These are phyloP conservation scores for Perdita meconis DNA, from an alignment of 2,888 invertebrate species.

Conservation along the genomic window DNA sequence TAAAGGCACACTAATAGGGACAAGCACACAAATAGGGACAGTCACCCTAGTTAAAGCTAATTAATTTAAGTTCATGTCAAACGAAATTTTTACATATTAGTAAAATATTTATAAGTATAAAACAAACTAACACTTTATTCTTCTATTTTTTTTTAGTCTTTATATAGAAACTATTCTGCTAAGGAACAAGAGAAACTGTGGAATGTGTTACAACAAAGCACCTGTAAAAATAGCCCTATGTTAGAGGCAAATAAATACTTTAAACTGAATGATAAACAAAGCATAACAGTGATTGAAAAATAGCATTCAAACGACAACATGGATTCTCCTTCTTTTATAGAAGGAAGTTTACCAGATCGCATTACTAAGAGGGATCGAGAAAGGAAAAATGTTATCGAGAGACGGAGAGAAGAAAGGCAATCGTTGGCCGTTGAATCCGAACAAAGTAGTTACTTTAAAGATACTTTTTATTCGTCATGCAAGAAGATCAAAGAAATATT, in stretches of 20 bases:
- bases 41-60: neutral
- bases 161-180: neutral
- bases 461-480: constrained; percentile 88
- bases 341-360: constrained; percentile 84
- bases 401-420: constrained; percentile 88
- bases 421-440: constrained; percentile 87
- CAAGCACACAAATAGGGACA: too few relatives aligned
- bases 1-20: too few relatives aligned
- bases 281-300: constrained; percentile 44
- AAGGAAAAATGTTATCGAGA: constrained; percentile 88
- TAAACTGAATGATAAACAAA: neutral
- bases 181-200: constrained; percentile 17
- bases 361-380: constrained; percentile 87
- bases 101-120: neutral
- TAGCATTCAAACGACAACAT: constrained; percentile 70
- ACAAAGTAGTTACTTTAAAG: constrained; percentile 89
- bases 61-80: neutral
- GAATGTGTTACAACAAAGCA: constrained; percentile 1
- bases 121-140: neutral
- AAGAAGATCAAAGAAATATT: constrained; percentile 88
- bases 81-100: neutral
- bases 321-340: constrained; percentile 76
- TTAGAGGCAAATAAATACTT: constrained; percentile 14
- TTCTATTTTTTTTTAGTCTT: constrained; percentile 24
- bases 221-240: constrained; percentile 26